phyloP scores from a whole-genome alignment of 2,113 vertebrate species.

The Gallinago media region DNA sequence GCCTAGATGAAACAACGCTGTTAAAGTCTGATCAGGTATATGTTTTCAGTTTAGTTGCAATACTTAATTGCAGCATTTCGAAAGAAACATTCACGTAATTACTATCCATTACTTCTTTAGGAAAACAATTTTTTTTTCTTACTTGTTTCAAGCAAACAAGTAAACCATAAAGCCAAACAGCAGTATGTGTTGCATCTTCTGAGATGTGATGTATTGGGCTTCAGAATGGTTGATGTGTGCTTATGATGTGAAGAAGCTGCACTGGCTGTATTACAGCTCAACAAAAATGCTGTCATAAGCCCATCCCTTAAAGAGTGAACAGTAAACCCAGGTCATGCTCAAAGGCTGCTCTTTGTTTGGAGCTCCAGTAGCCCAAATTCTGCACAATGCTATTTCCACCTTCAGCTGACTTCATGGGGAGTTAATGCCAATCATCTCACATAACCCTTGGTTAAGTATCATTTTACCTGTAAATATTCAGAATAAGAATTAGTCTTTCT shows the following conservation, averaged over 20 bases:
- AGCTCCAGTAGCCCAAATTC: neutral
- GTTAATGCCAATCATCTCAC: neutral
- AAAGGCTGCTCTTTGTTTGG: neutral
- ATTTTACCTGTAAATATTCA: neutral
- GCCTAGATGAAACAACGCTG: slow-evolving; percentile 68
- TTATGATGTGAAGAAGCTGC: neutral
- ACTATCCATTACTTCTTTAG: neutral
- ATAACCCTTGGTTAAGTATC: neutral
- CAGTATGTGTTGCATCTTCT: rapidly evolving
- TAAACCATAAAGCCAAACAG: neutral
- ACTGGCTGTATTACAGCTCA: neutral
- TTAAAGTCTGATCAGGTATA: slow-evolving; percentile 87
- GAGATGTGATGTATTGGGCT: neutral
- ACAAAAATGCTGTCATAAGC: neutral
- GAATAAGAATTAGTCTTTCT: neutral
- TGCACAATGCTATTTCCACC: neutral
- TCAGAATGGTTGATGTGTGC: neutral
- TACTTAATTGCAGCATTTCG: neutral
- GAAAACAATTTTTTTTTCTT: neutral
- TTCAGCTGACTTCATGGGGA: neutral
- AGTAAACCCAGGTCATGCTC: neutral
- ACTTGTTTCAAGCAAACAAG: neutral
- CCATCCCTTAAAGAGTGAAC: neutral
- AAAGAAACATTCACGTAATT: neutral
- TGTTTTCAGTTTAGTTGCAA: neutral